These are phyloP conservation scores for Drosophila mimetica DNA, from an alignment of 2,888 invertebrate genomes.

Conservation along the genomic window DNA sequence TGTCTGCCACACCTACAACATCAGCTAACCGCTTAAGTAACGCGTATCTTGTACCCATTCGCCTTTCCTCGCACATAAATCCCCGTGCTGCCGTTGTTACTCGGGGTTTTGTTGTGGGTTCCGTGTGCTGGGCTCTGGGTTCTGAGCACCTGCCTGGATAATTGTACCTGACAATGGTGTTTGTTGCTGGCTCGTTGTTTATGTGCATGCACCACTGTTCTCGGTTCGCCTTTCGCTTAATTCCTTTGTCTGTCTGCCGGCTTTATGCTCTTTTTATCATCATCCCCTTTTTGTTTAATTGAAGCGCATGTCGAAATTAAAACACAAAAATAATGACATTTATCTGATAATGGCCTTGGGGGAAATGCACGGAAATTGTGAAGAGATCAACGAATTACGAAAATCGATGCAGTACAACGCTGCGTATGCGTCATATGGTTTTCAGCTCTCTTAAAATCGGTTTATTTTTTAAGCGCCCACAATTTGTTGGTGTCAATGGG, in stretches of 20 bases:
- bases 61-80: constrained; percentile 43
- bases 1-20: constrained; percentile 21
- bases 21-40: constrained; percentile 48
- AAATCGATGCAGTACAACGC: neutral
- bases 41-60: constrained; percentile 47
- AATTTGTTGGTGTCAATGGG: neutral
- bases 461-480: neutral
- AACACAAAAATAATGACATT: constrained; percentile 24
- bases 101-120: constrained; percentile 38
- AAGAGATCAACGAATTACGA: constrained; percentile 6
- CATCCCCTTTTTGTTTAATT: constrained; percentile 54
- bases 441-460: neutral
- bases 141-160: constrained; percentile 63
- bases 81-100: constrained; percentile 17
- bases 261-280: constrained; percentile 38
- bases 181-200: constrained; percentile 49
- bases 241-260: constrained; percentile 38
- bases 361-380: constrained; percentile 5
- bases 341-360: constrained; percentile 12
- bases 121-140: constrained; percentile 17
- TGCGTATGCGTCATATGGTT: constrained; percentile 16
- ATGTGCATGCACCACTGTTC: constrained; percentile 28
- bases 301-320: constrained; percentile 58
- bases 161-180: constrained; percentile 55
- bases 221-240: constrained; percentile 18